phyloP scores from a whole-genome alignment of 2,888 invertebrate species.

The Folsomia candida region DNA sequence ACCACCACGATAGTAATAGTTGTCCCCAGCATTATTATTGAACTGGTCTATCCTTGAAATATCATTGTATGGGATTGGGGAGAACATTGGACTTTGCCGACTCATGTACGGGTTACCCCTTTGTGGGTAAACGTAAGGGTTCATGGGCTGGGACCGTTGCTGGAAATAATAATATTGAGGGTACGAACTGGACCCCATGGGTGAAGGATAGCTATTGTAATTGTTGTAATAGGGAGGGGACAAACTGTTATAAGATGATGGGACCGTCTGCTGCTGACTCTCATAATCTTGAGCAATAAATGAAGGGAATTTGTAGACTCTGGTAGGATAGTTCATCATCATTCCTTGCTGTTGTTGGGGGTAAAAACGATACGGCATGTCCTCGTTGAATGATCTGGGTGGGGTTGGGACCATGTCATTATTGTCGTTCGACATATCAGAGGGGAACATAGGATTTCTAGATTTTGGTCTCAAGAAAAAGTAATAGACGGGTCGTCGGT shows the following conservation, averaged over 20 bases:
- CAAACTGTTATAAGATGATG: neutral
- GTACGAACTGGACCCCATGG: neutral
- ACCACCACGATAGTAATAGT: too few species aligned
- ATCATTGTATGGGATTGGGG: too few species aligned
- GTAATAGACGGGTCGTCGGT: neutral
- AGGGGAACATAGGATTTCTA: neutral
- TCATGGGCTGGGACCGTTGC: neutral
- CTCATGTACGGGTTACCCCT: too few species aligned
- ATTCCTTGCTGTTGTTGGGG: neutral
- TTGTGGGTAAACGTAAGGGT: too few species aligned
- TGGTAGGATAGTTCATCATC: neutral
- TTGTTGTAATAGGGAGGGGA: neutral
- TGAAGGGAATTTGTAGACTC: neutral
- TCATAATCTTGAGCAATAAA: conserved; percentile 7
- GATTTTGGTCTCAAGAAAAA: neutral
- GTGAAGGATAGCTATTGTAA: neutral
- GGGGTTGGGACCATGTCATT: neutral
- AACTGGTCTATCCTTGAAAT: too few species aligned
- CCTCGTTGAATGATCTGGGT: neutral
- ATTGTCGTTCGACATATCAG: neutral
- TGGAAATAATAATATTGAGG: neutral
- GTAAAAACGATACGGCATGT: neutral
- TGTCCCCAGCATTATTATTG: too few species aligned
- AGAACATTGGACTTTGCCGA: too few species aligned
- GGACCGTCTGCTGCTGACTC: neutral